phyloP scores from a whole-genome alignment of 2,113 vertebrate genomes.

The Halcyon malimbica region DNA sequence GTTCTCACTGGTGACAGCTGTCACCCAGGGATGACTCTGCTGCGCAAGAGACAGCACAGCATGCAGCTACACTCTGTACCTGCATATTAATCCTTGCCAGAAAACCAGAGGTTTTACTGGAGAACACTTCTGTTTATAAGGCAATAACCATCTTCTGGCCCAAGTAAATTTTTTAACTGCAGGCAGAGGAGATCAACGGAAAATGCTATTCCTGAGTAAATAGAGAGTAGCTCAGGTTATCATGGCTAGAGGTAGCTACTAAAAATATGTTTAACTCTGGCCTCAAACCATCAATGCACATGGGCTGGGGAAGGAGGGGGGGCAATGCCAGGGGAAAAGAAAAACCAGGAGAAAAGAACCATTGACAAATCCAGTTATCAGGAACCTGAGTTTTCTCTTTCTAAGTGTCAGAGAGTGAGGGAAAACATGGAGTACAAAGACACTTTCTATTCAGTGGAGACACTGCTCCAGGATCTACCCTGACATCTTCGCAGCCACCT shows the following conservation, averaged over 20 bases:
- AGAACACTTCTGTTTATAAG: background rate
- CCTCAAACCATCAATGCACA: background rate
- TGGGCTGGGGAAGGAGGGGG: accelerated
- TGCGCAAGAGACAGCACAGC: background rate
- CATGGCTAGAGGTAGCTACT: background rate
- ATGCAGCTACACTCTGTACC: background rate
- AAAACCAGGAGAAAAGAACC: background rate
- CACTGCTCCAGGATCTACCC: background rate
- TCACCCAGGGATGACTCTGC: background rate
- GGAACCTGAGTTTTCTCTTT: background rate
- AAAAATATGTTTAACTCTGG: background rate
- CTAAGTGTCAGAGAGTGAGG: too few relatives aligned
- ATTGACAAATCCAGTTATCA: background rate
- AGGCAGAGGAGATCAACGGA: background rate
- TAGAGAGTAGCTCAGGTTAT: background rate
- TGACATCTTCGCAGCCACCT: background rate
- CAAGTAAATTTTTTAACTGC: background rate
- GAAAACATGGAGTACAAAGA: background rate
- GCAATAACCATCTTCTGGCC: background rate
- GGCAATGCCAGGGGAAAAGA: background rate
- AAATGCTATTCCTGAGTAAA: background rate
- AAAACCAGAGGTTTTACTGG: background rate
- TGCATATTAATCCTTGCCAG: background rate
- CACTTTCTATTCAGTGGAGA: background rate
- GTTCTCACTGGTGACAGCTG: background rate